Evolutionary conservation across 1,140 invertebrate species (phyloP), one percentile per base, ranked within the genome.

Genomic region (Rhyacophila brunnea): DNA sequence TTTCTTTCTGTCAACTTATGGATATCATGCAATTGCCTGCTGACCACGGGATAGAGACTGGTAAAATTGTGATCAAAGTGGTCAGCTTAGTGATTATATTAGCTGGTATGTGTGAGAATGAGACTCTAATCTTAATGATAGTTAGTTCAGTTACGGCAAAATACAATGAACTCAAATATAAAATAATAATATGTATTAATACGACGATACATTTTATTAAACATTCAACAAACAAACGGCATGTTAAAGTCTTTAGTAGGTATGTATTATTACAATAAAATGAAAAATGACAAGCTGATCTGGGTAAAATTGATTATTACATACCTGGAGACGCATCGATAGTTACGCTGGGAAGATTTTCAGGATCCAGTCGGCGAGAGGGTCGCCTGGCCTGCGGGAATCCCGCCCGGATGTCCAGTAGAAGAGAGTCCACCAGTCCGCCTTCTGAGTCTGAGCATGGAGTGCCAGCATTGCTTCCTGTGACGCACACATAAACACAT

Each of bases 361-460:
- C 62, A 28, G 54, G 35, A 19, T 64, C 56, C n/a, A 55, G 60
- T 19, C 62, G 23, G 4, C 54, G 47, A 69, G 66, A 20, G 70
- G 64, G 1, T 69, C 74, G 46, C 23, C 49, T 40, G 14, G 66
- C 77, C 52, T 81, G 77, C 17, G 77, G 68, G 59, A 87, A 84
- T 36, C 84, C 83, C 63, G 82, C 81, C 50, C 86, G 77, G 40
- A 88, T 86, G 71, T 93, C 91, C 64, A 88, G 82, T 38, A 86
- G 79, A 42, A 85, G 77, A n/a, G 83, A 86, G 71, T 89, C 89
- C 72, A 90, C 84, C 10, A 89, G 71, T 23, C 68, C 68, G 49
- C 80, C 83, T 60, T 92, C 90, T 3, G 86, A 85, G 65, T 92
- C 90, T 3, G 88, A 88, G 51, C 86, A 86, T 3, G 85, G 84